Base-by-base conservation (phyloP, 2,888 invertebrate genomes). In the Euspilapteryx auroguttella region DNA sequence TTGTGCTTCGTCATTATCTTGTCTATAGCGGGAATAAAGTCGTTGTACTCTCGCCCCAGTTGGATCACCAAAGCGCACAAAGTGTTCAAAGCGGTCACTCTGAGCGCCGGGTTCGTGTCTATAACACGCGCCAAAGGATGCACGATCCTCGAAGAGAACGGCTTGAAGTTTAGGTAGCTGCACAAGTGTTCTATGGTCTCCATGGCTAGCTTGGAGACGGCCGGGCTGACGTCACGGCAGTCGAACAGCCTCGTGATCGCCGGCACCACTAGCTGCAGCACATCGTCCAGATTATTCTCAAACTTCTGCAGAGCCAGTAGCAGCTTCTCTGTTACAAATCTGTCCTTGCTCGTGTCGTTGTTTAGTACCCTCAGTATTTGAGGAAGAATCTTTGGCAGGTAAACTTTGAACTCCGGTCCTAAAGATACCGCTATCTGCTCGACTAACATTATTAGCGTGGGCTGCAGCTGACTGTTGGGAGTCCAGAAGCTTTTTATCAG, bases 401-500 rank as follows among this genome's bases (percentile, higher is more conserved):
- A 97, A 12, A 94, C 85, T 58, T 94, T 92, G 51, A 99, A 98
- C 56, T 98, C 97, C 0, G 94, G 89, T 1, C 96, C 96, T 25
- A 98, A 78, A 0, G 97, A 96, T 0, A 92, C 80, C 1, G 95
- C 95, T 35, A 97, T 93, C 47, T 94, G 89, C 54, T 97, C 95
- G 1, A 97, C 85, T 20, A 98, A 73, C 44, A 89, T 80, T 38
- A 98, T 96, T 8, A 97, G 78, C 0, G 93, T 94, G 3, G 84
- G 83, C 59, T 96, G 95, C 34, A 96, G 73, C 0, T 86, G 85
- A 44, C 87, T 88, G 40, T 86, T 86, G 0, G 86, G 83, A 1
- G 87, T 91, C 97, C 97, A 97, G 55, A 92, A 94, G 49, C 94
- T 94, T 50, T 89, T 89, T 25, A 96, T 91, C 8, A 99, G 79